Evolutionary conservation across 2,113 vertebrate species (phyloP), one percentile per base, ranked within the genome.

Genomic region (Sebastes fasciatus): DNA sequence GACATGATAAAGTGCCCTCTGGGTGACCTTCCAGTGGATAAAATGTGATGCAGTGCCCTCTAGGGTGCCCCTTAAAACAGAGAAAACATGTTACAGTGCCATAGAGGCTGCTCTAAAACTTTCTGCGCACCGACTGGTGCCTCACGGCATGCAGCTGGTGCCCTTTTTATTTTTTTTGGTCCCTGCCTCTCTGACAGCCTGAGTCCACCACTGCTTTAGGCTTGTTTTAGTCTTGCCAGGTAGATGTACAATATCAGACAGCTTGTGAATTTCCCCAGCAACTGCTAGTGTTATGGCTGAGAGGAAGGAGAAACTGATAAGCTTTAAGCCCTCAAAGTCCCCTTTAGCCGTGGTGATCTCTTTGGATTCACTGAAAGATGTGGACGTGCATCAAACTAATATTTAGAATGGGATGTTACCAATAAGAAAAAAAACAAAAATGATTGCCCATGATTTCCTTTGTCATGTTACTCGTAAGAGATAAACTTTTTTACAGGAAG

Each of bases 311-410:
- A 52, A 70, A 55, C 43, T 46, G 55, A 68, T 55, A 21, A 26
- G 9, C 26, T 57, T 57, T 60, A 70, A 49, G n/a, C 46, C 52
- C 43, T 55, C 1, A 75, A 60, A 45, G 72, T 69, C 21, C 65
- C 5, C 58, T 78, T 64, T 43, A 62, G 74, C 12, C 52, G n/a
- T 1, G 4, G 45, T 17, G 1, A 4, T 16, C 23, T 77, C 42
- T 60, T 70, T 49, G 5, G 48, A 67, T 73, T 73, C 21, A 71
- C 4, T 67, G 43, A 66, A 46, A 34, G n/a, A 52, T 68, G 7
- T 19, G 8, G 16, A 84, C 23, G 6, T 60, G 16, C 21, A n/a
- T 74, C 6, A 49, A 21, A 17, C 23, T 14, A 64, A 70, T 23
- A 66, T 68, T 83, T 72, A 62, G 34, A 52, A 16, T 62, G 9